phyloP scores from a whole-genome alignment of 2,797 vertebrate species.

The Phrynocephalus vlangalii region DNA sequence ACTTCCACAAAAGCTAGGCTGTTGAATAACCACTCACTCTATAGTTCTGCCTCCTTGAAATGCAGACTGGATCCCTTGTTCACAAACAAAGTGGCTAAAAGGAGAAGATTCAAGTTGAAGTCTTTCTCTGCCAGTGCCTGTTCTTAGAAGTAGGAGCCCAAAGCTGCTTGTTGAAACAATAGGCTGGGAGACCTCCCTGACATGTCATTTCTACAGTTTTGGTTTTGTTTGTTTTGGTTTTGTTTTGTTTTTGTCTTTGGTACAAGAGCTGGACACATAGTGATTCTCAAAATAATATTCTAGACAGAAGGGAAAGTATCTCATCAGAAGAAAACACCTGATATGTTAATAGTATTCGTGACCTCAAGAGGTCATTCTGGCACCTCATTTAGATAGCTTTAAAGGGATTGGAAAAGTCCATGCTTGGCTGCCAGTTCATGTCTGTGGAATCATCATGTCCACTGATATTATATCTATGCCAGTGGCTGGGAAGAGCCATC shows the following conservation, averaged over 20 bases:
- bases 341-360: neutral
- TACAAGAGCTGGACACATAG: neutral
- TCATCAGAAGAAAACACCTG: neutral
- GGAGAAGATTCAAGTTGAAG: neutral
- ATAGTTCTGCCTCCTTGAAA: neutral
- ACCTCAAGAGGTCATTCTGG: neutral
- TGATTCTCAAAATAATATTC: too few species aligned
- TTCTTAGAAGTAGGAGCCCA: neutral
- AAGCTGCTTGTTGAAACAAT: neutral
- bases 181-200: neutral
- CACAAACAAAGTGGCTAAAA: neutral
- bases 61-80: neutral
- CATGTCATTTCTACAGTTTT: neutral
- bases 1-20: neutral
- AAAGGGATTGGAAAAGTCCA: neutral
- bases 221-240: too few species aligned
- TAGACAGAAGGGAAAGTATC: neutral
- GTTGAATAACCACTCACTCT: neutral
- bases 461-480: neutral
- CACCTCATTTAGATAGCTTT: neutral
- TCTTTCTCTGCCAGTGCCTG: neutral
- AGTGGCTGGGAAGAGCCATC: neutral
- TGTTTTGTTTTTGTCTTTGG: neutral
- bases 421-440: neutral
- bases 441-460: neutral